Percentiles rank a stretch among this genome's conserved stretches.
These are phyloP conservation scores for Dermolepida albohirtum DNA, from an alignment of 2,888 invertebrate genomes.

Conservation along the genomic window DNA sequence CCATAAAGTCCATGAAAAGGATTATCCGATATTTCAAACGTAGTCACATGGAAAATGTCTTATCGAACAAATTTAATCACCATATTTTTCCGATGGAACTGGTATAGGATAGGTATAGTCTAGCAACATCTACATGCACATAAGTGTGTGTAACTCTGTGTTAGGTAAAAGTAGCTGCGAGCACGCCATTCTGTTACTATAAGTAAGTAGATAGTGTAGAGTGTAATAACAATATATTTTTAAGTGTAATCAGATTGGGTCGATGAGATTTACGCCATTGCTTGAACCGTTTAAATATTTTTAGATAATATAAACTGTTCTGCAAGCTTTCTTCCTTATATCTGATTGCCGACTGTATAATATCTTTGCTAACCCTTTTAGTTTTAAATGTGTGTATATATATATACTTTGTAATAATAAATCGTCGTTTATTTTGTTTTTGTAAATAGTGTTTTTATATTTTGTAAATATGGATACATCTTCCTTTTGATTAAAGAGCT, in stretches of 20 bases:
- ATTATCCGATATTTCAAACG: slow-evolving; percentile 56
- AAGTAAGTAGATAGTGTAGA: slow-evolving; percentile 19
- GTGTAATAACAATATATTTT: slow-evolving; percentile 32
- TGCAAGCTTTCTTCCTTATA: neutral
- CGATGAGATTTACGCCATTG: slow-evolving; percentile 20
- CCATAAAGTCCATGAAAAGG: slow-evolving; percentile 57
- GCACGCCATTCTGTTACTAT: neutral
- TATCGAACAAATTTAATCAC: slow-evolving; percentile 56
- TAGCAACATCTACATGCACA: neutral
- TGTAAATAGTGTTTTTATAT: no score
- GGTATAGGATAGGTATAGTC: neutral
- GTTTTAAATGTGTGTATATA: no score
- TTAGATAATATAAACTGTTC: slow-evolving; percentile 17
- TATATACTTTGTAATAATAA: no score
- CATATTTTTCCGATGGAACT: slow-evolving; percentile 43
- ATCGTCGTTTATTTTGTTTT: no score
- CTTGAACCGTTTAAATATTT: slow-evolving; percentile 10
- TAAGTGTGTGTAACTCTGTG: slow-evolving; percentile 9
- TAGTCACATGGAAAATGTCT: slow-evolving; percentile 48
- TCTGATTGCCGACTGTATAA: no score
- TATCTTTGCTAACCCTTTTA: no score
- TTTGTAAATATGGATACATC: no score
- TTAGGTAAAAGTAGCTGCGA: slow-evolving; percentile 16
- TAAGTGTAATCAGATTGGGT: slow-evolving; percentile 29
- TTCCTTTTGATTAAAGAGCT: no score